Evolutionary conservation across 2,113 vertebrate species (phyloP).

Genomic region (Vulpes vulpes): DNA sequence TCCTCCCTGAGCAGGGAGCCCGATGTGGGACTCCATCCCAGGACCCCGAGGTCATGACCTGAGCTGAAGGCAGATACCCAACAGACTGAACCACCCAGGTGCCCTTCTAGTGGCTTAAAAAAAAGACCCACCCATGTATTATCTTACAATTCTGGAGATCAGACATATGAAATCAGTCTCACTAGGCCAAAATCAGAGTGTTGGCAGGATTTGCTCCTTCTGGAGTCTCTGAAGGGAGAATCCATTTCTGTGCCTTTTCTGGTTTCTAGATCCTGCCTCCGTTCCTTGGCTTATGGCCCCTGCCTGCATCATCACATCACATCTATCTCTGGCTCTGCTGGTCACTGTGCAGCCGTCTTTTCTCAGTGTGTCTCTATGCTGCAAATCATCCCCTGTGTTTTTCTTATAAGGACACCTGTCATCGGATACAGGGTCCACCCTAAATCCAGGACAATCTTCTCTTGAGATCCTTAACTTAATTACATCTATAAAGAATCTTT

Average conservation of each 20-base stretch:
- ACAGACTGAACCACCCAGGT: too few relatives aligned
- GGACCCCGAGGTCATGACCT: too few relatives aligned
- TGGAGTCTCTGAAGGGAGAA: not conserved
- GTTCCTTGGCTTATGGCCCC: not conserved
- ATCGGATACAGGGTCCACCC: not conserved
- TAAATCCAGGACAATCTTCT: not conserved
- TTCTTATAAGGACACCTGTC: not conserved
- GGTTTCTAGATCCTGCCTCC: not conserved
- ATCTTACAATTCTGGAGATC: not conserved
- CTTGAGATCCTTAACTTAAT: not conserved
- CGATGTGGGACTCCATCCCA: too few relatives aligned
- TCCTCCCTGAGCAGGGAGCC: too few relatives aligned
- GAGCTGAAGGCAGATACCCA: too few relatives aligned
- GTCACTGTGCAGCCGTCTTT: fast-evolving
- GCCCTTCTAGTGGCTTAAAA: not conserved
- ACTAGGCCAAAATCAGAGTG: not conserved
- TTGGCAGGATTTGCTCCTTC: not conserved
- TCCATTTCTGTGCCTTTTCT: not conserved
- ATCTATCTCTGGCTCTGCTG: not conserved
- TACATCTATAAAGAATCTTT: not conserved
- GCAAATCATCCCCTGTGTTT: not conserved
- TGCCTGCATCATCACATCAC: not conserved
- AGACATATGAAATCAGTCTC: not conserved
- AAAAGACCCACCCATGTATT: not conserved
- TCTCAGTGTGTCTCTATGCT: not conserved